A percentile compares a stretch with the other conserved stretches of the same genome.
phyloP scores from a whole-genome alignment of 2,888 invertebrate genomes.

The Acleris cristana region DNA sequence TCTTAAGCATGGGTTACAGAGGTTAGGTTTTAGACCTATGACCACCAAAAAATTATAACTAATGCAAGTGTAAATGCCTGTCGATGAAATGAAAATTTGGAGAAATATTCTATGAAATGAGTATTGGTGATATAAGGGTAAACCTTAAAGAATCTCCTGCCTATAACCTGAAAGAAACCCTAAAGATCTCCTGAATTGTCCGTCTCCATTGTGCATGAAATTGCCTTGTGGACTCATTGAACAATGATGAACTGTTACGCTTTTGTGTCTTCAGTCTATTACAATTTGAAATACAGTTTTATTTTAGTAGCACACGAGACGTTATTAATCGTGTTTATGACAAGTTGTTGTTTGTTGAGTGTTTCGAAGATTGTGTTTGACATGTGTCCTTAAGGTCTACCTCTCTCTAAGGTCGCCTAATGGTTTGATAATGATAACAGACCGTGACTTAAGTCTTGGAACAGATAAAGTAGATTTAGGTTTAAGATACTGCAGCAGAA shows the following conservation, averaged over 20 bases:
- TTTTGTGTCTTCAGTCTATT: background rate
- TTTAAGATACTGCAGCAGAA: background rate
- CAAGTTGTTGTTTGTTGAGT: conserved; percentile 30
- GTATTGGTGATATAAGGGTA: too few species aligned
- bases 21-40: too few species aligned
- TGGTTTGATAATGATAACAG: background rate
- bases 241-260: background rate
- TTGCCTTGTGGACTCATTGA: background rate
- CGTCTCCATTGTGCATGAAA: background rate
- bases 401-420: conserved; percentile 7
- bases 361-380: conserved; percentile 30
- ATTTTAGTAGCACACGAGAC: conserved; percentile 20
- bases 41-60: too few species aligned
- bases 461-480: too few species aligned
- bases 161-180: too few species aligned
- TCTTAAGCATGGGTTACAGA: too few species aligned
- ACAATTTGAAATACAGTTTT: conserved; percentile 19
- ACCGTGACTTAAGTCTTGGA: background rate
- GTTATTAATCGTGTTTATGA: conserved; percentile 33
- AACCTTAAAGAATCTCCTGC: too few species aligned
- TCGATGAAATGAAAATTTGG: too few species aligned
- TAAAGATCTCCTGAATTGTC: too few species aligned
- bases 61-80: too few species aligned
- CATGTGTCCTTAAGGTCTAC: conserved; percentile 23
- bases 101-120: too few species aligned